Percentiles rank a stretch among this genome's conserved stretches.
Evolutionary conservation across 2,888 invertebrate genomes (phyloP).

Genomic region (Eupithecia inturbata): DNA sequence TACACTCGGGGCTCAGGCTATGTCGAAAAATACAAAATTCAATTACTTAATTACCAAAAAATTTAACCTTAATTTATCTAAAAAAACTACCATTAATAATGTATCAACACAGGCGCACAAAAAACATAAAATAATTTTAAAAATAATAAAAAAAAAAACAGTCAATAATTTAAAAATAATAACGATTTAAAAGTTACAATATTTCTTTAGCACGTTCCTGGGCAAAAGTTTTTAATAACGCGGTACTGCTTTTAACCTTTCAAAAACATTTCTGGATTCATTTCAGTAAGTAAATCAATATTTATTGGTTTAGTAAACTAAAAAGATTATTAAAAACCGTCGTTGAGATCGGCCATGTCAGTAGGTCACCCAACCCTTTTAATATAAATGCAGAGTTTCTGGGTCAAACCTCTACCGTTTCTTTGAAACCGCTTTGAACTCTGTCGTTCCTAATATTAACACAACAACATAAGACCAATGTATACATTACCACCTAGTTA

Average conservation of each 20-base stretch:
- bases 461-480: too few relatives aligned
- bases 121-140: too few relatives aligned
- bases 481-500: too few relatives aligned
- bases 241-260: neutral
- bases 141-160: too few relatives aligned
- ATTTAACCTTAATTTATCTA: neutral
- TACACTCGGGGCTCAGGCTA: too few relatives aligned
- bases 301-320: neutral
- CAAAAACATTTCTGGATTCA: neutral
- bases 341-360: slow-evolving; percentile 9
- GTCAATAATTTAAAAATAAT: neutral
- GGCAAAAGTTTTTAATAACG: neutral
- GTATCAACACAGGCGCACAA: neutral
- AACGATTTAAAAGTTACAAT: neutral
- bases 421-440: neutral
- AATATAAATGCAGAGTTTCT: slow-evolving; percentile 6
- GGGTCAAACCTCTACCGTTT: slow-evolving; percentile 10
- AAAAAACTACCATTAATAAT: neutral
- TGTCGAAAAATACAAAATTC: neutral
- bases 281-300: neutral
- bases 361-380: slow-evolving; percentile 31
- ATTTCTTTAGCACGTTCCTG: neutral
- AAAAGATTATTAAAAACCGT: neutral
- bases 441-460: neutral
- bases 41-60: neutral